Percentiles rank a stretch among this genome's conserved stretches.
These are phyloP conservation scores for Phenganax stokvisi DNA, from an alignment of 92 coral and sea anemone genomes.

Conservation along the genomic window DNA sequence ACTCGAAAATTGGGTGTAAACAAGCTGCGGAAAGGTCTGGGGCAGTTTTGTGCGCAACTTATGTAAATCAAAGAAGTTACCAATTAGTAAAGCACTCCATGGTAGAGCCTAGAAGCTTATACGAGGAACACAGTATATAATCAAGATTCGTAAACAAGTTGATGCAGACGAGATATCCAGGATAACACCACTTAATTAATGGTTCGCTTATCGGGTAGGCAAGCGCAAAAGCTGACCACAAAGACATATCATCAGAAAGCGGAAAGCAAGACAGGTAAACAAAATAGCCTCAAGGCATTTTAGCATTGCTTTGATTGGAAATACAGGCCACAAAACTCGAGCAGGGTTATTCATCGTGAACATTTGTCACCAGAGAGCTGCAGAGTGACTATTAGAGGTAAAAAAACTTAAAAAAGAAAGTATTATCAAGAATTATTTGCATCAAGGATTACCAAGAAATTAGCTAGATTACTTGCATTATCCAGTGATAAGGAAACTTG, in stretches of 20 bases:
- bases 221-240: too few species aligned
- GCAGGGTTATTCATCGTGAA: neutral
- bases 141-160: neutral
- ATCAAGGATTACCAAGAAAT: neutral
- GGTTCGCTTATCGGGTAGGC: too few species aligned
- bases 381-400: neutral
- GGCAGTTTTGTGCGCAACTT: neutral
- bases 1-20: neutral
- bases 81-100: too few species aligned
- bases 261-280: neutral
- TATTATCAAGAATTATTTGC: neutral
- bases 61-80: neutral
- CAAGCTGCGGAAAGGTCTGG: neutral
- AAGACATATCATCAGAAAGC: too few species aligned
- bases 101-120: neutral
- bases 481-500: too few species aligned
- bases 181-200: neutral
- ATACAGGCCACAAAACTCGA: conserved; percentile 13
- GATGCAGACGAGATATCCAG: neutral
- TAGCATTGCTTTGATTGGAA: neutral
- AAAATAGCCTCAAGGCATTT: conserved; percentile 1
- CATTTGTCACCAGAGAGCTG: neutral
- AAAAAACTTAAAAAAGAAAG: neutral
- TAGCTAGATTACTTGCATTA: neutral
- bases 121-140: neutral